These are phyloP conservation scores for Zosterops japonicus DNA, from an alignment of 2,113 vertebrate species.

Conservation along the genomic window DNA sequence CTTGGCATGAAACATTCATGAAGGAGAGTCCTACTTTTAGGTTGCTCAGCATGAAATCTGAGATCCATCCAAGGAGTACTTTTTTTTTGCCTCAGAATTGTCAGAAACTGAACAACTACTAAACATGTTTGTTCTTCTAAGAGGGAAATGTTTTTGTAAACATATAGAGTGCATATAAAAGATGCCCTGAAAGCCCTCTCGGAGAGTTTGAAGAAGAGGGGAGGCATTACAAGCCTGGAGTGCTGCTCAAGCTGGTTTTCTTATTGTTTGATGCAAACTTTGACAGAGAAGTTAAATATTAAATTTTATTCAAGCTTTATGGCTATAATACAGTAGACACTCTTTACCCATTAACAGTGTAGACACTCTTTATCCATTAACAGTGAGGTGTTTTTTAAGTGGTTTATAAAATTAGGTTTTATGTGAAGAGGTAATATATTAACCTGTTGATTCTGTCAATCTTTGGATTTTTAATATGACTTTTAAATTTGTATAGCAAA, in stretches of 20 bases:
- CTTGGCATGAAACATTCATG: not conserved
- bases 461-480: not conserved
- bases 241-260: not conserved
- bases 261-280: not conserved
- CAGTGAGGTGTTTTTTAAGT: not conserved
- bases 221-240: not conserved
- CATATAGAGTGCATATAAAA: not conserved
- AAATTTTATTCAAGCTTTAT: not conserved
- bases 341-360: not conserved
- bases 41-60: not conserved
- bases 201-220: not conserved
- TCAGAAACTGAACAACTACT: not conserved
- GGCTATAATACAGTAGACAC: not conserved
- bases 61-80: not conserved
- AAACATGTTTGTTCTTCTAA: not conserved
- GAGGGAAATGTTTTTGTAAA: not conserved
- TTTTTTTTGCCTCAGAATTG: not conserved
- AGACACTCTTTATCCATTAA: not conserved
- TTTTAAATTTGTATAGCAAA: not conserved
- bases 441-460: not conserved
- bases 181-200: not conserved
- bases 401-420: not conserved
- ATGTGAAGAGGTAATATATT: not conserved
- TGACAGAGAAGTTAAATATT: not conserved
- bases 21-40: not conserved